Evolutionary conservation across 2,888 invertebrate genomes (phyloP).

Genomic region (Onchidella celtica): DNA sequence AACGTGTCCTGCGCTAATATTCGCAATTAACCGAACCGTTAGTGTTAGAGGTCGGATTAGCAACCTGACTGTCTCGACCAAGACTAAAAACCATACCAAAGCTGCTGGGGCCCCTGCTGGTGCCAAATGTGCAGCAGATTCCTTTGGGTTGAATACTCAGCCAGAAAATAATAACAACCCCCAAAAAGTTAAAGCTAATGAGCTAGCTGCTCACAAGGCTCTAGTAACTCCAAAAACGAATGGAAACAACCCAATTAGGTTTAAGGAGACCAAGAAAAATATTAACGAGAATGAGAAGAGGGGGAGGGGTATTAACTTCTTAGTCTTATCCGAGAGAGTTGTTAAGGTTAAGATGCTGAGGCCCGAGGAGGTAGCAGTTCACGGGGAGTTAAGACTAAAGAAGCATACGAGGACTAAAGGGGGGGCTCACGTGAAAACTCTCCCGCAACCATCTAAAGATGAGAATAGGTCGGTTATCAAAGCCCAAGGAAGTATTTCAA

Average conservation of each 20-base stretch:
- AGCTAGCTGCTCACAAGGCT: conserved; percentile 84
- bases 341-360: no score
- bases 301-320: no score
- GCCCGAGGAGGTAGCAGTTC: no score
- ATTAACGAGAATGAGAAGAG: no score
- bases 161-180: conserved; percentile 85
- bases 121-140: conserved; percentile 86
- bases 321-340: no score
- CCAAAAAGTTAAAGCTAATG: conserved; percentile 85
- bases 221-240: conserved; percentile 87
- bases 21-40: conserved; percentile 87
- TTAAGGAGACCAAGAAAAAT: no score
- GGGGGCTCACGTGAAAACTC: background rate
- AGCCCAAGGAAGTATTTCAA: background rate
- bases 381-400: no score
- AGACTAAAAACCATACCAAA: conserved; percentile 87
- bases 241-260: conserved; percentile 86
- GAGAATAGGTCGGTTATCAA: conserved; percentile 15
- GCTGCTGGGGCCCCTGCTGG: conserved; percentile 85
- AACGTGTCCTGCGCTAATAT: conserved; percentile 89
- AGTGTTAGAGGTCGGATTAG: conserved; percentile 86
- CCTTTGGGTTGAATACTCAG: conserved; percentile 84
- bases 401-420: no score
- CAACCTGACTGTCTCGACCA: conserved; percentile 89
- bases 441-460: conserved; percentile 52